Base-by-base conservation (phyloP, 2,888 invertebrate species). In the Bembecia ichneumoniformis region DNA sequence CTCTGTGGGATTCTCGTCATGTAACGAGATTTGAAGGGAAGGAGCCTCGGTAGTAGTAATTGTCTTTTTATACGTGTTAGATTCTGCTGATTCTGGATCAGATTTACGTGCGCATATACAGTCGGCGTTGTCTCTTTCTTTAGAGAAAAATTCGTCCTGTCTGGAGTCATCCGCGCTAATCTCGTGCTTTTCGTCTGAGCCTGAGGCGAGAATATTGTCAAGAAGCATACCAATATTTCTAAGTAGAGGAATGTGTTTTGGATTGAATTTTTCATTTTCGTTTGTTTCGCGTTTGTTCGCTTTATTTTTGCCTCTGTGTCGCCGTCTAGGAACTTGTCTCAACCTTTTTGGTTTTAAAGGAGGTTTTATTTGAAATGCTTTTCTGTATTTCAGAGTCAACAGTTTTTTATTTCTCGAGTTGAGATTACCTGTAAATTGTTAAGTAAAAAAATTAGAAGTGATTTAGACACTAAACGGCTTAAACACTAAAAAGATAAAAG, bases 191-290 rank as follows among this genome's bases (percentile, higher is more conserved):
- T 77, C 74, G 68, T 73, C 58, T 47, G 71, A 64, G 57, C 72
- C 71, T 58, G 73, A 49, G 54, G 61, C 55, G 58, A 87, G 71
- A 61, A 87, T 65, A 74, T 81, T 74, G 68, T 83, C 77, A 69
- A 87, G 74, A 62, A 87, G 59, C 66, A 82, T 57, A 60, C 75
- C 70, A 68, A 87, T 67, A 65, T 73, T 82, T 55, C 71, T 81
- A 67, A 86, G 77, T 48, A 87, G 63, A 45, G 84, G 83, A 47
- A 80, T 71, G 58, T 82, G 76, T 62, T 82, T 79, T 40, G 68
- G 64, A 56, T 70, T 71, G 58, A 75, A 64, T 51, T 66, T 61
- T 48, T 67, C 77, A 77, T 82, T 63, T 56, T 69, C 66, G 53
- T 59, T 54, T 44, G 72, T 65, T 59, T 82, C 76, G 50, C 75